Percentiles rank a stretch among this genome's conserved stretches.
phyloP scores from a whole-genome alignment of 2,797 vertebrate species.

The Gymnodraco acuticeps region DNA sequence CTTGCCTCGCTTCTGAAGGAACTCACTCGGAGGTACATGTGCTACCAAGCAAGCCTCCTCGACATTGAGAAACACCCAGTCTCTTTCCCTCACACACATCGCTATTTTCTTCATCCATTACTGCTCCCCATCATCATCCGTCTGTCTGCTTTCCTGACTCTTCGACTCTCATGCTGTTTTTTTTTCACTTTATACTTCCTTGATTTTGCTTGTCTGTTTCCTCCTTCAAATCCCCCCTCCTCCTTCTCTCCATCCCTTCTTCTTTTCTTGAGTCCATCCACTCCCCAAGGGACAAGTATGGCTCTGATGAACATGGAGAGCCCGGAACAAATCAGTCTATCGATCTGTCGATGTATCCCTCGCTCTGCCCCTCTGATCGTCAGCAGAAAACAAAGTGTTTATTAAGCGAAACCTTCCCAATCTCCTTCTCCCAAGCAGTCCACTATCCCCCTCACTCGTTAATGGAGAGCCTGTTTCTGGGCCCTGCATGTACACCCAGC shows the following conservation, averaged over 20 bases:
- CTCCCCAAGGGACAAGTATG: conserved; percentile 55
- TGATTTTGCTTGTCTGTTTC: conserved; percentile 58
- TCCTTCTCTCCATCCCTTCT: conserved; percentile 11
- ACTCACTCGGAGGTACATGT: too few species aligned
- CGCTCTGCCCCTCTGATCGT: conserved; percentile 75
- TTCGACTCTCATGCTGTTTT: conserved; percentile 44
- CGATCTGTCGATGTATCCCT: conserved; percentile 76
- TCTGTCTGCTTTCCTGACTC: conserved; percentile 50
- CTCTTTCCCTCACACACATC: conserved; percentile 45
- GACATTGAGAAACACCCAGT: neutral
- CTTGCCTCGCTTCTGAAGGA: too few species aligned
- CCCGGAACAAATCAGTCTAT: conserved; percentile 81
- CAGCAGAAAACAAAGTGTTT: conserved; percentile 88
- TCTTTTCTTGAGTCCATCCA: conserved; percentile 34
- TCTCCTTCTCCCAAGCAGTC: conserved; percentile 38
- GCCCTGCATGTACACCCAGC: conserved; percentile 60
- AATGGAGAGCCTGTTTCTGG: conserved; percentile 60
- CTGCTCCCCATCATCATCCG: conserved; percentile 38
- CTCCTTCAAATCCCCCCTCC: conserved; percentile 31
- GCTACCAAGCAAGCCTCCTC: too few species aligned
- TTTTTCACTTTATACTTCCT: conserved; percentile 34
- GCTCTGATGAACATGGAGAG: conserved; percentile 75
- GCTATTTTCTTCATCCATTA: conserved; percentile 42
- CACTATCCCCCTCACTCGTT: conserved; percentile 33
- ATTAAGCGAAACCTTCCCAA: conserved; percentile 82